Evolutionary conservation across 2,888 invertebrate species (phyloP), one percentile per base, ranked within the genome.

Genomic region (Malacosoma neustria): DNA sequence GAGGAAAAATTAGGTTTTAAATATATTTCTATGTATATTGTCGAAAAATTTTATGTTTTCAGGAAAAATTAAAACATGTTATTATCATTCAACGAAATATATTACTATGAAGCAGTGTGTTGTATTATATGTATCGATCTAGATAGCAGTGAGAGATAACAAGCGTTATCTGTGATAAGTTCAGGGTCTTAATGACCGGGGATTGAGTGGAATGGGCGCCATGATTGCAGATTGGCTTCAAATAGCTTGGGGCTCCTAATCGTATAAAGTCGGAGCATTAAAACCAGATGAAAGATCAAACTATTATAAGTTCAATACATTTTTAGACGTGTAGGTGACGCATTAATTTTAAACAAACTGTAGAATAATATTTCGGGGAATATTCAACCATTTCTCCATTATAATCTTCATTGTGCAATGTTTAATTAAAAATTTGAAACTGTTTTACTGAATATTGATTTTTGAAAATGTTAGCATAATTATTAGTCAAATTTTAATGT

Each of bases 61-160:
- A n/a, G n/a, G n/a, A n/a, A n/a, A n/a, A n/a, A n/a, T n/a, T n/a
- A n/a, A n/a, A n/a, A n/a, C n/a, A n/a, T n/a, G n/a, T n/a, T n/a
- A n/a, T n/a, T n/a, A n/a, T n/a, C n/a, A n/a, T n/a, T n/a, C n/a
- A n/a, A n/a, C n/a, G n/a, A n/a, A n/a, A n/a, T n/a, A n/a, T n/a
- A n/a, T n/a, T n/a, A n/a, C n/a, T n/a, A n/a, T n/a, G n/a, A n/a
- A n/a, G n/a, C n/a, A n/a, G n/a, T 22, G 22, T 9, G 2, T 22
- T 5, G 50, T 46, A 52, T 49, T 42, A 55, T 50, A 47, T 43
- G 51, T 72, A 75, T 75, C 70, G 75, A 76, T 72, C 61, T 58
- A 49, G 66, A 66, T 68, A 64, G 38, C 49, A 46, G 44, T 48
- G 43, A 52, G 45, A 55, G 72, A 72, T 75, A 72, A 61, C 47